Evolutionary conservation across 2,113 vertebrate species (phyloP).

Genomic region (Lepus americanus): DNA sequence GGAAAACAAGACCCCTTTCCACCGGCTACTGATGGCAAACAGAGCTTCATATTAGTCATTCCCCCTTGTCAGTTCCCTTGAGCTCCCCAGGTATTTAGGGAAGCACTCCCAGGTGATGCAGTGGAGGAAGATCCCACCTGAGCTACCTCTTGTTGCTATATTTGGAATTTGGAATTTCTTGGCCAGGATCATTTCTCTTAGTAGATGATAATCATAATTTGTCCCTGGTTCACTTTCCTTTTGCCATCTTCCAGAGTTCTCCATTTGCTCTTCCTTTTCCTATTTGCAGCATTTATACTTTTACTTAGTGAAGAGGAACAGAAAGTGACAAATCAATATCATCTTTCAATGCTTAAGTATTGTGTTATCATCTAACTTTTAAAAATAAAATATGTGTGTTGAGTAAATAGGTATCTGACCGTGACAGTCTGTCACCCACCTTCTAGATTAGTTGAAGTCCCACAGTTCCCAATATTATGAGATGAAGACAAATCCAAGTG

Average conservation of each 20-base stretch:
- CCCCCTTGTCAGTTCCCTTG: background rate
- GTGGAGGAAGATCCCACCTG: too few relatives aligned
- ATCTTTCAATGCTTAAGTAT: background rate
- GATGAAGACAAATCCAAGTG: background rate
- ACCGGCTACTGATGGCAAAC: background rate
- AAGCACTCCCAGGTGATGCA: background rate
- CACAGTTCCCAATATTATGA: background rate
- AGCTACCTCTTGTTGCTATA: background rate
- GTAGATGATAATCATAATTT: background rate
- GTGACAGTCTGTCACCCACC: background rate
- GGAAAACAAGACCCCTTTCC: background rate
- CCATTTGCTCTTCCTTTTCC: background rate
- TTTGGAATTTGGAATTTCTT: background rate
- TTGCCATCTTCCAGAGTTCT: background rate
- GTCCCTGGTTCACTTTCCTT: background rate
- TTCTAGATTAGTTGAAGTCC: background rate
- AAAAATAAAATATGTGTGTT: background rate
- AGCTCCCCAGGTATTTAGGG: background rate
- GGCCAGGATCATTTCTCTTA: background rate
- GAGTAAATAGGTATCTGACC: background rate
- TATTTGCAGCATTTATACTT: background rate
- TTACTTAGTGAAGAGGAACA: background rate
- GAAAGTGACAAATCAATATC: background rate
- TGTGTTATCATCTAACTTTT: background rate
- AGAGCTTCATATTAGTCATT: too few relatives aligned